phyloP scores from a whole-genome alignment of 2,797 vertebrate genomes.

The Eleutherodactylus coqui region DNA sequence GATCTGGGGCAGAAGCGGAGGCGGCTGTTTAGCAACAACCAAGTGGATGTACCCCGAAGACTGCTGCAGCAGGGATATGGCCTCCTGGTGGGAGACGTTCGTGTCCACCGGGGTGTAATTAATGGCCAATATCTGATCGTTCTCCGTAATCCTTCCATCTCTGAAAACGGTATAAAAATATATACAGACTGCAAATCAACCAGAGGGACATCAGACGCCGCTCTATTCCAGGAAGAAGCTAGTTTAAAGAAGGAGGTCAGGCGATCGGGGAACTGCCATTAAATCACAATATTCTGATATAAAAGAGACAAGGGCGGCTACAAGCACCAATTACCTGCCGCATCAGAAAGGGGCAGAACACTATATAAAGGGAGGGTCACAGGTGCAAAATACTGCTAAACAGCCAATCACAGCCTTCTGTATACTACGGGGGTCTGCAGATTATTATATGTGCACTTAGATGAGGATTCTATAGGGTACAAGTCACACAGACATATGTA shows the following conservation, averaged over 20 bases:
- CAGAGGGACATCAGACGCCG: neutral
- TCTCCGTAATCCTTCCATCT: slow-evolving; percentile 88
- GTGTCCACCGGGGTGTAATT: slow-evolving; percentile 86
- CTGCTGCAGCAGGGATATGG: slow-evolving; percentile 89
- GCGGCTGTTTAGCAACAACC: slow-evolving; percentile 83
- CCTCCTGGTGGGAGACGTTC: slow-evolving; percentile 88
- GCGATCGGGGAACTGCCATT: neutral
- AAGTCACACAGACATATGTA: too few relatives aligned
- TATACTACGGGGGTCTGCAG: too few relatives aligned
- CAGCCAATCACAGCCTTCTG: too few relatives aligned
- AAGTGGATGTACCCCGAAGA: slow-evolving; percentile 82
- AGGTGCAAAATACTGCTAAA: too few relatives aligned
- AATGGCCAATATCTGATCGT: slow-evolving; percentile 94
- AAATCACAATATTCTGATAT: neutral
- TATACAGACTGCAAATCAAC: neutral
- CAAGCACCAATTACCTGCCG: too few relatives aligned
- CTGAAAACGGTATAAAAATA: slow-evolving; percentile 70
- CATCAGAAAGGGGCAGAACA: too few relatives aligned
- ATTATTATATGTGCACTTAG: too few relatives aligned
- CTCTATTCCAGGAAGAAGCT: neutral
- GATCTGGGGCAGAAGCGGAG: slow-evolving; percentile 63
- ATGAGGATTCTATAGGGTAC: too few relatives aligned
- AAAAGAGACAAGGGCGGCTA: too few relatives aligned
- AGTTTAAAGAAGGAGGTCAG: too few relatives aligned
- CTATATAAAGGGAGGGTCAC: too few relatives aligned